Conservation (phyloP, 2,797 vertebrate species). For the Mormyrops attenuatus region DNA sequence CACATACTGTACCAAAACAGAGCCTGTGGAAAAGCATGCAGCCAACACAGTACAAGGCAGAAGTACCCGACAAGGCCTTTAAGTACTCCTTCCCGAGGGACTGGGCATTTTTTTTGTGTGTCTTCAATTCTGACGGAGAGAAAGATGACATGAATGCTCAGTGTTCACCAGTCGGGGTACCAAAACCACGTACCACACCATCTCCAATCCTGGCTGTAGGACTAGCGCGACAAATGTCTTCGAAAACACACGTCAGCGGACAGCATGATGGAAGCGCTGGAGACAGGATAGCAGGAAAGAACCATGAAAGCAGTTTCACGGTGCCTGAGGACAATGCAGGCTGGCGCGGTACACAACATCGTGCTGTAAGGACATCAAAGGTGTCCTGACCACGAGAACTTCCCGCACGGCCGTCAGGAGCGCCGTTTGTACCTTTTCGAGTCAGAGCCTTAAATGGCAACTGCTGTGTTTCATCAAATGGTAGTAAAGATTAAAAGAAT, state of each 20-base stretch:
- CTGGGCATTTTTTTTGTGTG: constrained; percentile 32
- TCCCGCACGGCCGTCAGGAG: background rate
- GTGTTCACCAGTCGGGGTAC: background rate
- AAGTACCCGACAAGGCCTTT: constrained; percentile 56
- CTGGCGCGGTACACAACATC: background rate
- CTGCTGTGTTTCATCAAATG: background rate
- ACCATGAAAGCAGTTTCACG: background rate
- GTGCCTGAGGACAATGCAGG: background rate
- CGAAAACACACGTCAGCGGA: background rate
- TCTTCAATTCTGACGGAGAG: constrained; percentile 47
- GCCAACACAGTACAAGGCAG: background rate
- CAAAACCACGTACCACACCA: background rate
- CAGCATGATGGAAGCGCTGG: background rate
- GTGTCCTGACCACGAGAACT: background rate
- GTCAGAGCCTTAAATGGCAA: background rate
- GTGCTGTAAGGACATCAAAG: background rate
- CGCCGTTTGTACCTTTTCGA: background rate
- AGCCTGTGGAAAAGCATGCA: background rate
- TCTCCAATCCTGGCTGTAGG: background rate
- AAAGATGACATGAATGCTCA: background rate
- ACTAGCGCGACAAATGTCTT: background rate
- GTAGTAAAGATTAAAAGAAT: background rate
- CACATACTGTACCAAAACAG: background rate
- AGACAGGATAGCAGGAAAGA: background rate
- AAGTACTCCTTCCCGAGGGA: constrained; percentile 52